These are phyloP conservation scores for Poeciliopsis turrubarensis DNA, from an alignment of 2,113 vertebrate species.

Conservation along the genomic window DNA sequence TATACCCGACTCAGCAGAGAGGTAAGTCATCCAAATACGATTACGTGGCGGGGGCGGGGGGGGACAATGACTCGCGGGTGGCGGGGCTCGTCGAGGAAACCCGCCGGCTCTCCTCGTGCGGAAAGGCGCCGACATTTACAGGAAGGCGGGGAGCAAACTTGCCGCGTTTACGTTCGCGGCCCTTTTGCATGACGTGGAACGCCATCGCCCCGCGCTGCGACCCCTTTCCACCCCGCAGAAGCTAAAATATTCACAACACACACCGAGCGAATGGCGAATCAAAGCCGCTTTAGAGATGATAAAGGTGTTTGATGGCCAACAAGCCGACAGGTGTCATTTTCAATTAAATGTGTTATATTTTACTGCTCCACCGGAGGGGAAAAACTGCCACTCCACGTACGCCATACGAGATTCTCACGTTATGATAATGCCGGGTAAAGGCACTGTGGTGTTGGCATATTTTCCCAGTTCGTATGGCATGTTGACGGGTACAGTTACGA, in stretches of 20 bases:
- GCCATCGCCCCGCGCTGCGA: constrained; percentile 15
- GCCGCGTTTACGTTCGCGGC: constrained; percentile 18
- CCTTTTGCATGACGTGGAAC: constrained; percentile 17
- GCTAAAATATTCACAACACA: constrained; percentile 22
- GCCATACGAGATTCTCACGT: background rate
- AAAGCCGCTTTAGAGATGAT: constrained; percentile 37
- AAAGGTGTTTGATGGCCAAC: constrained; percentile 12
- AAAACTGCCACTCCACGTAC: background rate
- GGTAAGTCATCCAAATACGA: constrained; percentile 72
- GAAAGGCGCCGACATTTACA: constrained; percentile 63
- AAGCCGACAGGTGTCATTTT: constrained; percentile 4
- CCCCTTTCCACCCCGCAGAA: constrained; percentile 3
- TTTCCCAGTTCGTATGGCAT: background rate
- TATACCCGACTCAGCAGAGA: constrained; percentile 64
- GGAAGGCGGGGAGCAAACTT: constrained; percentile 20
- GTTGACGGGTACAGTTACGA: background rate
- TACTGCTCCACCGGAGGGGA: background rate
- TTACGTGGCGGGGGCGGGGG: constrained; percentile 23
- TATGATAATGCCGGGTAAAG: background rate
- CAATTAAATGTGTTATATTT: background rate
- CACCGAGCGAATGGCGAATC: constrained; percentile 23
- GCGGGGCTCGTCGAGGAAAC: constrained; percentile 52
- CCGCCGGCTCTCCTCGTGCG: constrained; percentile 28
- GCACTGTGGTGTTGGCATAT: background rate
- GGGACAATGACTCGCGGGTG: constrained; percentile 63